Base-by-base conservation (phyloP, 2,888 invertebrate genomes). In the Galerucella pusilla region DNA sequence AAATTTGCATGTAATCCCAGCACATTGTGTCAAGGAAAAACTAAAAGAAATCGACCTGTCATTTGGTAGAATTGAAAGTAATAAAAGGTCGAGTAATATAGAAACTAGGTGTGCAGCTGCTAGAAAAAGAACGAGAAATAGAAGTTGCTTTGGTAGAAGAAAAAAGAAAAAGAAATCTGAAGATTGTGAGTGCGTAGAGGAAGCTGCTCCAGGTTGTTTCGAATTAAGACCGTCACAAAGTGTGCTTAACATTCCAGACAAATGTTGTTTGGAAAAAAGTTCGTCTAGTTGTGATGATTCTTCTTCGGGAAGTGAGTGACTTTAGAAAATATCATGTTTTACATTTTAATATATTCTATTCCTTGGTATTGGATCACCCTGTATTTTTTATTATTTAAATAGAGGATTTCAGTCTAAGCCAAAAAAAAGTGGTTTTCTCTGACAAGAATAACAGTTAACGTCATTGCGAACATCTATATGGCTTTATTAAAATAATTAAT, bases 1-100 rank as follows among this genome's bases (percentile, higher is more conserved):
- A 2, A 75, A 78, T 63, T 68, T 81, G n/a, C 80, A 82, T 9
- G 64, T 79, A 14, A 78, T 81, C 28, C 82, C 82, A 2, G 73
- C 64, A 16, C 67, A 75, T 6, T 81, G 78, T 59, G 73, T 81
- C 20, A 79, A 80, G 66, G 79, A 78, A 20, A 78, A 80, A 74
- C 67, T 81, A 10, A 76, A 80, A 60, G 75, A 78, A 52, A 77
- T 82, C 61, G 75, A 78, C 35, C 63, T 71, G 57, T 52, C 79
- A 3, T 81, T 79, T 60, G 73, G 76, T 35, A 42, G 75, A 5
- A n/a, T 11, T 11, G 54, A 57, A 16, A 10, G 20, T 20, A 9
- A 57, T 9, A 20, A 16, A 1, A 54, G 1, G 6, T 20, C n/a
- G 1, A n/a, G 7, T 12, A 57, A 35, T 10, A 25, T 16, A 20